Base-by-base conservation (phyloP, 2,113 vertebrate species). In the Camelus bactrianus region DNA sequence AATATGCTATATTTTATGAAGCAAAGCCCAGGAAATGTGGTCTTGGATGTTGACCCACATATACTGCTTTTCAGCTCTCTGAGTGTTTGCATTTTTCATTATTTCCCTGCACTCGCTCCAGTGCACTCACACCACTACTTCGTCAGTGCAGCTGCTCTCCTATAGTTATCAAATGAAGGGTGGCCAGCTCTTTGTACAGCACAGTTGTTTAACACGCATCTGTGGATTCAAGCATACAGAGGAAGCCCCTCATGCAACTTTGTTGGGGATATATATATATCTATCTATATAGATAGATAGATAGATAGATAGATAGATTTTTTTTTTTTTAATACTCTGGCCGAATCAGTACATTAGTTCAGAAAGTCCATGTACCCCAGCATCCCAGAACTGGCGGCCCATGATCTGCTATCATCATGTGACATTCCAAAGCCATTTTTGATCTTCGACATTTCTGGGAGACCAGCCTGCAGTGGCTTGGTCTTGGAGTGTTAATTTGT, bases 1-100 rank as follows among this genome's bases (percentile, higher is more conserved):
- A 92, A 95, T 92, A 88, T 32, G 26, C 6, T 77, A 8, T 60
- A 19, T 52, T 93, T 89, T 54, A 17, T 48, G 83, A 95, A 95
- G 17, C 1, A 62, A 92, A 20, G 30, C 38, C 54, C 38, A 54
- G 38, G 20, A 86, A 84, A 77, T 24, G 16, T 77, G 50, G 54
- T 80, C 32, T 79, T 75, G 46, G 64, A 56, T 22, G 48, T 42
- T 9, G 52, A 42, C 6, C 8, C 93, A 54, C 38, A 76, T 48
- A 91, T 30, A 65, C 46, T 77, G 52, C 42, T 56, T 73, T 97
- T 87, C 48, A 54, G 10, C 28, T 14, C 70, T 42, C 28, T 79
- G 42, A 77, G 35, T 73, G 2, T 30, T 77, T 70, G 28, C 2
- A 13, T 52, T 65, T 89, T 89, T 96, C 24, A 26, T 84, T 88